Conservation (phyloP, 2,888 invertebrate genomes). For the Philhelius pedissequus region DNA sequence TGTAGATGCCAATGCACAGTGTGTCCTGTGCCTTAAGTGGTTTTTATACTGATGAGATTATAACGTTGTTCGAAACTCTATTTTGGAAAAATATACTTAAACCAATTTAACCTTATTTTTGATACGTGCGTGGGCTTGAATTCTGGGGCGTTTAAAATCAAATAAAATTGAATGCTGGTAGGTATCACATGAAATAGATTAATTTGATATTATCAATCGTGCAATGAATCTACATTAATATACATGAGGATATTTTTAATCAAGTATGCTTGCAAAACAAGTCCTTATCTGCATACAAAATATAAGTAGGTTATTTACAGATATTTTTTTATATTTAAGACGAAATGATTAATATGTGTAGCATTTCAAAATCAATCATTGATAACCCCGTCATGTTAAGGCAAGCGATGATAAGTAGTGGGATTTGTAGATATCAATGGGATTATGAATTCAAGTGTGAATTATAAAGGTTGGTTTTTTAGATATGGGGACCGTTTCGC, state of each 20-base stretch:
- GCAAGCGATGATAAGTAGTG: no score
- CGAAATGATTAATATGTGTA: neutral
- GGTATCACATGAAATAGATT: neutral
- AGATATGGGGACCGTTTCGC: no score
- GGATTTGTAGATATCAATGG: no score
- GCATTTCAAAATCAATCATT: no score
- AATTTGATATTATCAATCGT: neutral
- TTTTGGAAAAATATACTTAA: neutral
- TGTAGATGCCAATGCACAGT: neutral
- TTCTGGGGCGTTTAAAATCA: neutral
- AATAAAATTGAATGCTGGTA: neutral
- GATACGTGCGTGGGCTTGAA: neutral
- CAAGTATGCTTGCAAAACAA: neutral
- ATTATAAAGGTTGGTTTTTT: no score
- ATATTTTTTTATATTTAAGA: no score
- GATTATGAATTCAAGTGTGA: no score
- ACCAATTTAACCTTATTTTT: neutral
- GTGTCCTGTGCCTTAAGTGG: neutral
- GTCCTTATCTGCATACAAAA: no score
- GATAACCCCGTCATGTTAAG: no score
- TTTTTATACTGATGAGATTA: conserved; percentile 20
- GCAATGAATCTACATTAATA: neutral
- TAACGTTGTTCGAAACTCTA: neutral
- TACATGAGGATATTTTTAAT: neutral
- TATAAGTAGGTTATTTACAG: no score